Conservation (phyloP, 2,113 vertebrate genomes). For the Amia ocellicauda region DNA sequence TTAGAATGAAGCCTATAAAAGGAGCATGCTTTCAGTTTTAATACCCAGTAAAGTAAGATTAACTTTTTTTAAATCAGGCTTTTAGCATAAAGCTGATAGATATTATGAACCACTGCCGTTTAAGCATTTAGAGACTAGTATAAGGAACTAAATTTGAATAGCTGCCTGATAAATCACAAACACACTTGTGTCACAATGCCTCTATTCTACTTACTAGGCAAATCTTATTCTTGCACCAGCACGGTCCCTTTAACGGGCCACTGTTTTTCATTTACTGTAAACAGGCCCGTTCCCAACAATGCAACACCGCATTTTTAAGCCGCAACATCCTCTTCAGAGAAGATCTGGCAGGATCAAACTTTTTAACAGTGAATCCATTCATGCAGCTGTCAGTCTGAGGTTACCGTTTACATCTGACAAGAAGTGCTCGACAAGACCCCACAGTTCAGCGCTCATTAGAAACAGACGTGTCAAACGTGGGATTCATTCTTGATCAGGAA, state of each 20-base stretch:
- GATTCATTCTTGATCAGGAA: constrained; percentile 1
- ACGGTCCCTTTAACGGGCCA: neutral
- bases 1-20: no score
- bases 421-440: neutral
- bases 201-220: neutral
- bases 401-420: constrained; percentile 9
- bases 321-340: constrained; percentile 4
- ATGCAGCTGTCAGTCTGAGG: constrained; percentile 11
- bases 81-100: no score
- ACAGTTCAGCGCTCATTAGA: neutral
- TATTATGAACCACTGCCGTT: no score
- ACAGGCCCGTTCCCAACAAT: neutral
- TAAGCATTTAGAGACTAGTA: no score
- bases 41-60: no score
- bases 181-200: no score
- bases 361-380: constrained; percentile 12
- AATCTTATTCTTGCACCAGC: neutral
- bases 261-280: constrained; percentile 14
- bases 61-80: no score
- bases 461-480: constrained; percentile 4
- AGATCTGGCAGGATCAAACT: neutral
- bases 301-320: constrained; percentile 1
- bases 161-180: no score
- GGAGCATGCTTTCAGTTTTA: no score
- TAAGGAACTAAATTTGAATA: no score